A percentile compares a stretch with the other conserved stretches of the same genome.
Conservation (phyloP, 2,113 vertebrate species). For the Passer domesticus region DNA sequence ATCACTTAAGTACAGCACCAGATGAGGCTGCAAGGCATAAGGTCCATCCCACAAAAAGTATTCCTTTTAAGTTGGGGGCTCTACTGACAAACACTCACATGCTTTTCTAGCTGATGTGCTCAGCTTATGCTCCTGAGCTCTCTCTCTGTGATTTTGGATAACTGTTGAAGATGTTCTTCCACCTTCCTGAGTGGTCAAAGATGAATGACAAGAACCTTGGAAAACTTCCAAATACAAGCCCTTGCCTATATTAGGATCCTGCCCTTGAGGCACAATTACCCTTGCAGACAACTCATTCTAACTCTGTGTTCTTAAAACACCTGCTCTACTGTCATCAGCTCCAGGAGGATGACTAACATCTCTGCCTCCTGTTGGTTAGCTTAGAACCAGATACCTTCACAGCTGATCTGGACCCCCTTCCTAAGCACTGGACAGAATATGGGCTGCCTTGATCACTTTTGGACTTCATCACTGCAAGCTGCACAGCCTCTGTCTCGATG, state of each 20-base stretch:
- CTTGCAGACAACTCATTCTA: background rate
- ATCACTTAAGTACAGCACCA: background rate
- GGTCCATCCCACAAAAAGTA: background rate
- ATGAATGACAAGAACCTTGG: background rate
- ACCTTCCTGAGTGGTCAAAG: background rate
- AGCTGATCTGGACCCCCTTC: background rate
- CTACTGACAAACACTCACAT: background rate
- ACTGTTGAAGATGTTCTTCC: background rate
- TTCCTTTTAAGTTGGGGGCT: background rate
- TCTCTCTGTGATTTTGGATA: background rate
- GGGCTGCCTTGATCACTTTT: background rate
- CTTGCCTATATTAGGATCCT: background rate
- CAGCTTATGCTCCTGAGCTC: background rate
- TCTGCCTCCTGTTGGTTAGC: background rate
- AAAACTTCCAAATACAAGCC: background rate
- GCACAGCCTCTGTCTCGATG: background rate
- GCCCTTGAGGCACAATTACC: background rate
- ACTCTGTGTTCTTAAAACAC: background rate
- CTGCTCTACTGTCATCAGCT: background rate
- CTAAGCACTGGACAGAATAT: background rate
- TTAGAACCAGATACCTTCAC: background rate
- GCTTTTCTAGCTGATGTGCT: background rate
- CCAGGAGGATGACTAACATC: background rate
- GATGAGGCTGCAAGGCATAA: background rate
- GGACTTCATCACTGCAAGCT: background rate